Percentiles rank a stretch among this genome's conserved stretches.
phyloP scores from a whole-genome alignment of 2,888 invertebrate genomes.

The Sinhomidia bicolor region DNA sequence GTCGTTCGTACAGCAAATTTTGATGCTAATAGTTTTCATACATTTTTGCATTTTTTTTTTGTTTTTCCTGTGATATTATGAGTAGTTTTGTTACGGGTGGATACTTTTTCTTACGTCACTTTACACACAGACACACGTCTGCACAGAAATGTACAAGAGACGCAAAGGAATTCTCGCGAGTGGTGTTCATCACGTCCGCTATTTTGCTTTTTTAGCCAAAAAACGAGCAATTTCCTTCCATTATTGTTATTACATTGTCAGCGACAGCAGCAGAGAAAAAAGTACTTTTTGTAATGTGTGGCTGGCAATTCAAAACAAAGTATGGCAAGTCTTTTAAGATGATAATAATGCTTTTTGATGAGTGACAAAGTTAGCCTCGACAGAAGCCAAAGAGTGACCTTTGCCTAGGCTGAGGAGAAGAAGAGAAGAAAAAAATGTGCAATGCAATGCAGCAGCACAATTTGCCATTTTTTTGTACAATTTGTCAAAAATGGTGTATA shows the following conservation, averaged over 20 bases:
- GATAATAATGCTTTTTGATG: constrained; percentile 3
- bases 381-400: constrained; percentile 66
- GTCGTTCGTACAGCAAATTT: too few species aligned
- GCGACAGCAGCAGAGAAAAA: too few species aligned
- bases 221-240: constrained; percentile 27
- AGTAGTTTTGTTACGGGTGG: too few species aligned
- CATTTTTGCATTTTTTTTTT: too few species aligned
- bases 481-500: constrained; percentile 1
- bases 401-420: constrained; percentile 31
- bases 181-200: neutral
- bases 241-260: constrained; percentile 11
- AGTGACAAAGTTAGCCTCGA: constrained; percentile 55
- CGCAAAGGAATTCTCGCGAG: neutral
- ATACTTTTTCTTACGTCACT: too few species aligned
- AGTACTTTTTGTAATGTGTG: neutral
- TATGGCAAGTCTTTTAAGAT: neutral
- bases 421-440: constrained; percentile 4
- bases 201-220: neutral
- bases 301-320: constrained; percentile 46
- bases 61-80: too few species aligned
- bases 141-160: too few species aligned
- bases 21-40: too few species aligned
- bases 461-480: neutral
- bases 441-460: neutral
- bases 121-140: too few species aligned